Evolutionary conservation across 2,113 vertebrate genomes (phyloP), one percentile per base, ranked within the genome.

Genomic region (Oreamnos americanus): DNA sequence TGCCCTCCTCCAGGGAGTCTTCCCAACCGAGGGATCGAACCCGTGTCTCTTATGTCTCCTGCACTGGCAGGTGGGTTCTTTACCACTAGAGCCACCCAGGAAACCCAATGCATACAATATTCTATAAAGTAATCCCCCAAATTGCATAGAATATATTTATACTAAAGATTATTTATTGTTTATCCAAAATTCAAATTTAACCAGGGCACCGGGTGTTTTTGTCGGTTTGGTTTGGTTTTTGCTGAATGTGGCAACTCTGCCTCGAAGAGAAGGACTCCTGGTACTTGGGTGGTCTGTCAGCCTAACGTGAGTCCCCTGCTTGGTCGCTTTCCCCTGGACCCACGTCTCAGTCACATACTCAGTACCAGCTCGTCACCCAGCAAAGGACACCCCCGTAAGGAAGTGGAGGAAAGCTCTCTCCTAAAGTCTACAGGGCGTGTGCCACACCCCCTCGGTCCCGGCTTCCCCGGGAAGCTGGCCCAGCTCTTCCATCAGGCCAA

Each of bases 171-270:
- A 86, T 62, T 84, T 90, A 7, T 60, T 90, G 5, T 58, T 64
- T 79, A 95, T 74, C 39, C 30, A 5, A 95, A 97, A 91, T 43
- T 96, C 67, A 83, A 25, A 67, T 71, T 78, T 79, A 60, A 60
- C 30, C 43, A 36, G 47, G 13, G 12, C 55, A 53, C 6, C 17
- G 3, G 15, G 28, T 13, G 2, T 14, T 36, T 71, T n/a, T 82
- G 33, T 16, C 11, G 28, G 45, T n/a, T 25, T 49, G 39, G 36
- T 33, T 67, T 78, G 43, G 0, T 23, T 94, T 92, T 62, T 81
- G 53, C 64, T 55, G 49, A 82, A 36, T 55, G 28, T 28, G 58
- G 11, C 11, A 81, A 78, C 15, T 16, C 30, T 57, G 25, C 2
- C 28, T 60, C 30, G 15, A 91, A 76, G 64, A 33, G 87, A 86